Conservation (phyloP, 2,113 vertebrate species). For the Brachirus orientalis region DNA sequence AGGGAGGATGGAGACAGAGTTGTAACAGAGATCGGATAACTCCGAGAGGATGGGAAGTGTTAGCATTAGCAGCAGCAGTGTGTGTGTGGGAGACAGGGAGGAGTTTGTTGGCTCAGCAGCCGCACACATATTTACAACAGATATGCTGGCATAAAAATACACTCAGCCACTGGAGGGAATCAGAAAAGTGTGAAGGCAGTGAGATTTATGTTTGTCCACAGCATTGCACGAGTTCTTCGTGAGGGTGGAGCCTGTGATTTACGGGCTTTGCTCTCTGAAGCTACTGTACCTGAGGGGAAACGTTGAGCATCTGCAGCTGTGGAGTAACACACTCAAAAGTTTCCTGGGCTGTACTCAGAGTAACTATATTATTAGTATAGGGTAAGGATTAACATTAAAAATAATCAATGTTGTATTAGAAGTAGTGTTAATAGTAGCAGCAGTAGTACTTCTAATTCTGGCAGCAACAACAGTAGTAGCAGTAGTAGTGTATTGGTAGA, state of each 20-base stretch:
- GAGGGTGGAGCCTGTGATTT: not conserved
- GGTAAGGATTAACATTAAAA: too few species aligned
- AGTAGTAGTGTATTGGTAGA: not conserved
- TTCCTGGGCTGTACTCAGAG: not conserved
- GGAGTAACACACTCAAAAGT: not conserved
- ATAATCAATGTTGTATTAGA: too few species aligned
- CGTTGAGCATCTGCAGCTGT: not conserved
- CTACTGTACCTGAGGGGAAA: slow-evolving; percentile 5
- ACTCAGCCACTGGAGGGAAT: not conserved
- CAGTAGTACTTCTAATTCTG: too few species aligned
- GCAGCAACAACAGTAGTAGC: too few species aligned
- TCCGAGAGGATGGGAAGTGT: slow-evolving; percentile 39
- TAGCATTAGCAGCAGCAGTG: not conserved
- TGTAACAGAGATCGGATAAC: too few species aligned
- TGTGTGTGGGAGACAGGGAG: slow-evolving; percentile 45
- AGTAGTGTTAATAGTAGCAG: not conserved
- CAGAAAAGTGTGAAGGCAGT: too few species aligned
- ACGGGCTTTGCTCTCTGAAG: not conserved
- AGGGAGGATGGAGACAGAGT: too few species aligned
- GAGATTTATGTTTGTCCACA: not conserved
- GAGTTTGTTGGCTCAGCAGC: slow-evolving; percentile 33
- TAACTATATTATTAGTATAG: too few species aligned
- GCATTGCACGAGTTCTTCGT: not conserved
- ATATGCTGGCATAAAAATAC: slow-evolving; percentile 15
- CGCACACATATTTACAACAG: slow-evolving; percentile 45